Base-by-base conservation (phyloP, 2,113 vertebrate species). In the Etheostoma spectabile region DNA sequence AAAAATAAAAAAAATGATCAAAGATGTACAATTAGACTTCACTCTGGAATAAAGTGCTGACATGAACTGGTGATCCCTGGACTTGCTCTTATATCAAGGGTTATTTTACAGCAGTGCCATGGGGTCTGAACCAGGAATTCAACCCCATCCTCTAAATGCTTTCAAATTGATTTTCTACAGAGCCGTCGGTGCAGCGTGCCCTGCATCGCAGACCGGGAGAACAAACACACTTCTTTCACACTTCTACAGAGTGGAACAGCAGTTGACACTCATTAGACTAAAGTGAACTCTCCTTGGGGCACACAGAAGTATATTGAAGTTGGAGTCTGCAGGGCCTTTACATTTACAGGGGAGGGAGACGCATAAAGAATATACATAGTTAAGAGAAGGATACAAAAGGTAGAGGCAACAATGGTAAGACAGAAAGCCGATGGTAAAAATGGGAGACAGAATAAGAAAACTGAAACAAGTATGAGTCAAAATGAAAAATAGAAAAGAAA, bases 101-200 rank as follows among this genome's bases (percentile, higher is more conserved):
- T 52, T 30, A 33, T 14, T 64, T 65, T 42, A 19, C 3, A 27
- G 21, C 60, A 53, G 33, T 27, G 60, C 3, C 51, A 24, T 52
- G 19, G 30, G 27, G 21, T 51, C 59, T 64, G 70, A 72, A 35
- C 22, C 16, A 13, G 15, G 12, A 68, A 70, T 60, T 45, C 57
- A 74, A 73, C 15, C n/a, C 64, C 45, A 48, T 48, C 35, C 63
- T 35, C 24, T 62, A 33, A 76, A 83, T 57, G 56, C 68, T 64
- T 59, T 66, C 35, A 35, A 71, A 73, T 52, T 46, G 55, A 77
- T 84, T 74, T 71, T 83, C 71, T 71, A 62, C 59, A 49, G 56
- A 63, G 60, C 72, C n/a, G 33, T 67, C 8, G 0, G 38, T 24
- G 68, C 62, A 21, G 68, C 30, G 3, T 38, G 63, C 24, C 35